Evolutionary conservation across 2,113 vertebrate species (phyloP), one percentile per base, ranked within the genome.

Genomic region (Oceanites oceanicus): DNA sequence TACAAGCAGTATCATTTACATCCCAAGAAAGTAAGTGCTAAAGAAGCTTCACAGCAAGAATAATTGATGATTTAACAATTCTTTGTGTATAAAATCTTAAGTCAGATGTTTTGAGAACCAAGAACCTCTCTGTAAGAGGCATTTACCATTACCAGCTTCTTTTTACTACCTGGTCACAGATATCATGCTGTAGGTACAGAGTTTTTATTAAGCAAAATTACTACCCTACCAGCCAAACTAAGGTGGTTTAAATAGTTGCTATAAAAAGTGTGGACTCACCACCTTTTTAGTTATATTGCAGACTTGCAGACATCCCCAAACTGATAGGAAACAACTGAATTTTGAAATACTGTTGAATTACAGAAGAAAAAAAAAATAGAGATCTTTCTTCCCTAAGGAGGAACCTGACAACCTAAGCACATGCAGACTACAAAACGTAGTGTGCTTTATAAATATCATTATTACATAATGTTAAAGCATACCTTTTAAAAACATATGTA

Each of bases 201-300:
- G 21, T 21, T 88, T 83, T 94, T 91, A 92, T 91, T 94, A 86
- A 90, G 77, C 53, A 86, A 86, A 91, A 56, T 52, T 53, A 36
- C 40, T 81, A 32, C 38, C 25, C 74, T 66, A 34, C 19, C 53
- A 91, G 38, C 34, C 61, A 90, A 84, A 72, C 22, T 42, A 61
- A 72, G 26, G 19, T 68, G 44, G 30, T 75, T 90, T 93, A 84
- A 94, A 75, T 25, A 42, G 47, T 55, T 40, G 36, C 78, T 94
- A 25, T 23, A 66, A 22, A 9, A 66, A 61, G 5, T 34, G 23
- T 93, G 34, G 25, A 80, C 75, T 94, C 65, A 66, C 29, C 53
- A 34, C 61, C n/a, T 61, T 95, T 93, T 79, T 85, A 79, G 50
- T 90, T 96, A 59, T 32, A 59, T 25, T 62, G 52, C 61, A 45